Evolutionary conservation across 2,797 vertebrate genomes (phyloP), one percentile per base, ranked within the genome.

Genomic region (Hoplostethus atlanticus): DNA sequence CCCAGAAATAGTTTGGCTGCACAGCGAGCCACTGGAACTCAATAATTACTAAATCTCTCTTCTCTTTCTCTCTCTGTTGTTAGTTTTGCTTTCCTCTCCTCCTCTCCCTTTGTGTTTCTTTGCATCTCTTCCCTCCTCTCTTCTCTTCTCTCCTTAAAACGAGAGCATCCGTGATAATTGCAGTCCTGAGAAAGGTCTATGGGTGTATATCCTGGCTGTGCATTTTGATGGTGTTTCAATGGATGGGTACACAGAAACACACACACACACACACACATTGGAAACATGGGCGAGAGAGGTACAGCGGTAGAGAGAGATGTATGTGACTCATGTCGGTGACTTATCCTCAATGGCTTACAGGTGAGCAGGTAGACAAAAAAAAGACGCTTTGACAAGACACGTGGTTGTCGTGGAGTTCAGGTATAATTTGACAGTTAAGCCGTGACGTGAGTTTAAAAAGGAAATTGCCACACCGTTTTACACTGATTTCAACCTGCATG

Each of bases 1-100:
- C 85, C 75, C 80, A 86, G 83, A 87, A 87, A 89, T 87, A 86
- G 85, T 85, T 71, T 68, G 64, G 73, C 77, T 81, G 52, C 80
- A 87, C 71, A 77, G 83, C 64, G 48, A 68, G 80, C 63, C 74
- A 68, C 75, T 68, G 58, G 64, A 79, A 77, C 52, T 70, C 64
- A 56, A 68, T 85, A 82, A 88, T 85, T 82, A 79, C 68, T 66
- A 73, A 87, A 80, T 59, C 66, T 70, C 13, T 63, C 58, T 16
- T 36, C 53, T 55, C 30, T 30, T 54, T 55, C 31, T 34, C 31
- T 34, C 55, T 55, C 50, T 54, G 60, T 60, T 1, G 6, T 75
- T 68, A 51, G 47, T 17, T 50, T 17, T 7, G 1, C 2, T 50
- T n/a, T 50, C n/a, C 4, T 17, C 9, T 42, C n/a, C 8, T 63